Evolutionary conservation across 2,113 vertebrate genomes (phyloP).

Genomic region (Apeltes quadracus): DNA sequence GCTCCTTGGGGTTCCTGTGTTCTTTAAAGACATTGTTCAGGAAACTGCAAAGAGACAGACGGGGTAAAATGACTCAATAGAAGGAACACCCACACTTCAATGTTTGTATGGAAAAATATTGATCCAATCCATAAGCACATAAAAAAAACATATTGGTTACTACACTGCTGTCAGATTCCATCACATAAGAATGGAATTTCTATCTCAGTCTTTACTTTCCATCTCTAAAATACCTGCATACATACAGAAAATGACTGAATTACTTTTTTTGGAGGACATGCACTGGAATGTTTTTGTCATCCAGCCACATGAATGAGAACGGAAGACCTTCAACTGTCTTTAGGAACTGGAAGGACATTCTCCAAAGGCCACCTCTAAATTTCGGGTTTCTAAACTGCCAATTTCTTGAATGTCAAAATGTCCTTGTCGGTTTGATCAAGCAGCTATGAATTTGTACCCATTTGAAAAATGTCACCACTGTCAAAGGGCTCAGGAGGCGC

Average conservation of each 20-base stretch:
- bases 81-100: constrained; percentile 27
- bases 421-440: constrained; percentile 37
- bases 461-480: constrained; percentile 5
- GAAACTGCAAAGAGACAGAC: constrained; percentile 33
- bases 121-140: neutral
- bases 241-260: neutral
- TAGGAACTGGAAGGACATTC: constrained; percentile 39
- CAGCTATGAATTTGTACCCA: neutral
- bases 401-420: constrained; percentile 31
- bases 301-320: constrained; percentile 15
- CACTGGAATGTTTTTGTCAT: constrained; percentile 39
- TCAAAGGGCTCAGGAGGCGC: constrained; percentile 29
- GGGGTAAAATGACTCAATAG: constrained; percentile 28
- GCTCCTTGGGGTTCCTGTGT: constrained; percentile 34
- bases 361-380: constrained; percentile 39
- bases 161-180: constrained; percentile 10
- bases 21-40: constrained; percentile 19
- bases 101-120: constrained; percentile 5
- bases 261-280: constrained; percentile 29
- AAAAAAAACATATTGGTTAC: neutral
- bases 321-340: constrained; percentile 41
- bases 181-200: neutral
- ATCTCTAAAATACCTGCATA: neutral
- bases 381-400: constrained; percentile 28
- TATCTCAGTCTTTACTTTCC: neutral